Evolutionary conservation across 2,797 vertebrate genomes (phyloP), one percentile per base, ranked within the genome.

Genomic region (Macropodus opercularis): DNA sequence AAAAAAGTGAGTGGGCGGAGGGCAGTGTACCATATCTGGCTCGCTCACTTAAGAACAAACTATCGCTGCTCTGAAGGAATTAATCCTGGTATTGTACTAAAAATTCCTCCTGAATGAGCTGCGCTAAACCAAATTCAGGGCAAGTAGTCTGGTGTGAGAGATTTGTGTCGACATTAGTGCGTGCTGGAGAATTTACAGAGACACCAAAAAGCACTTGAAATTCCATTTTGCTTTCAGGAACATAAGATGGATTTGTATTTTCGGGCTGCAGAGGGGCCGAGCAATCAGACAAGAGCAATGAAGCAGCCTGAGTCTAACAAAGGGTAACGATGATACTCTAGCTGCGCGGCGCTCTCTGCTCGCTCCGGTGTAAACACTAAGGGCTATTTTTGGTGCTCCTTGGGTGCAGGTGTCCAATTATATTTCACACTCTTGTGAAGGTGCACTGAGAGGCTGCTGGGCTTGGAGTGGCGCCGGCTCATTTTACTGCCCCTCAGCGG

Each of bases 331-430:
- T 73, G 75, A 84, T 84, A 53, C 69, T 58, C 48, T 2, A 14
- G 29, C 63, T 46, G 64, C 66, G n/a, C 59, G 6, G 60, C 62
- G 65, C 65, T 62, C 39, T 58, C 70, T 72, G 55, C 60, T 51
- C 46, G 63, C 71, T 67, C 55, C 53, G 75, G 51, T 78, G 75
- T 83, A 86, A 90, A 86, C 83, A 79, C 9, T 21, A 22, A 24
- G 54, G 40, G 79, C 80, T 89, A 87, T 90, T 85, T 89, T 73
- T 49, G 84, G 80, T 70, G 66, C 80, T 85, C 53, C 78, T 69
- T 66, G 71, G 75, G 69, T 85, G 76, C 82, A 90, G 90, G 86
- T 89, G 85, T 89, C 89, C 87, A 90, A 88, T 90, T 91, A 89
- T 83, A 84, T 90, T 87, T 89, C 81, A 86, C 85, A 89, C 82